phyloP scores from a whole-genome alignment of 2,797 vertebrate genomes.

The Gymnothorax reevesii region DNA sequence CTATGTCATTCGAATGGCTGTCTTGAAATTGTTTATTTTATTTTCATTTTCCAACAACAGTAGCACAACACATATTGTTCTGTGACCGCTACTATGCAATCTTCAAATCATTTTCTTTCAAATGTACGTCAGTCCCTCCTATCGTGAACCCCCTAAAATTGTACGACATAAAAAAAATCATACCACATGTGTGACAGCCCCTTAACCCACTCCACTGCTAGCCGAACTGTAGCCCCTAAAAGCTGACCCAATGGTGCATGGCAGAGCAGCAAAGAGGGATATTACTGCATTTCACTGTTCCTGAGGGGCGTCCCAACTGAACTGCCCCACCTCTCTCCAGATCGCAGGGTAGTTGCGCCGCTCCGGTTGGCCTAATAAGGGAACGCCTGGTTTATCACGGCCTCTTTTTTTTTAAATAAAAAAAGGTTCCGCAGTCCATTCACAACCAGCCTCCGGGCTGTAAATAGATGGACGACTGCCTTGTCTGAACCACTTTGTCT shows the following conservation, averaged over 20 bases:
- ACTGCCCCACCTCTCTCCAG: not conserved
- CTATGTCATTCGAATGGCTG: too few species aligned
- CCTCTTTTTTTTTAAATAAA: not conserved
- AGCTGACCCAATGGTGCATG: not conserved
- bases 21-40: too few species aligned
- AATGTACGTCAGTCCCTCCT: too few species aligned
- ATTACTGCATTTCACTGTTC: not conserved
- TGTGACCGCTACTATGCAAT: too few species aligned
- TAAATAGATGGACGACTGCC: conserved; percentile 33
- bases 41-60: too few species aligned
- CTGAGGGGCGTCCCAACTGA: not conserved
- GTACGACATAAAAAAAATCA: too few species aligned
- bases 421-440: conserved; percentile 11
- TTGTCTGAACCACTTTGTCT: not conserved
- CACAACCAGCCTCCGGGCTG: conserved; percentile 8
- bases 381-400: not conserved
- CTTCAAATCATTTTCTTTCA: too few species aligned
- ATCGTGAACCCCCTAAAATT: too few species aligned
- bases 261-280: not conserved
- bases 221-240: not conserved
- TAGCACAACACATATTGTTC: too few species aligned
- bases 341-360: not conserved
- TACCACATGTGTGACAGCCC: too few species aligned
- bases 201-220: not conserved
- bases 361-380: conserved; percentile 28